Evolutionary conservation across 2,113 vertebrate genomes (phyloP).

Genomic region (Garra rufa): DNA sequence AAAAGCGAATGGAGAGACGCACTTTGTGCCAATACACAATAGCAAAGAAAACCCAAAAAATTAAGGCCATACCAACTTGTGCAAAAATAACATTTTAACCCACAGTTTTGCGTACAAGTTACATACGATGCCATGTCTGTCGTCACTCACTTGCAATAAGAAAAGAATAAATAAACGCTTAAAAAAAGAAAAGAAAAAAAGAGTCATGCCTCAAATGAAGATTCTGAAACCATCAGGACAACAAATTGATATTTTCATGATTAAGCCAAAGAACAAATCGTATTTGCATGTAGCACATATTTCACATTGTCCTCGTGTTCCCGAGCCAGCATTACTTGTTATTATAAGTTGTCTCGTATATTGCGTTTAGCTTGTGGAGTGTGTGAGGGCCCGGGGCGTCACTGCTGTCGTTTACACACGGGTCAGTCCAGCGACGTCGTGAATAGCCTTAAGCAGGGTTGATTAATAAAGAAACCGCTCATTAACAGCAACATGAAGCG

Average conservation of each 20-base stretch:
- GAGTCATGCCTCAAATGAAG: constrained; percentile 49
- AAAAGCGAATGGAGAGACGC: constrained; percentile 75
- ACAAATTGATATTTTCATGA: constrained; percentile 35
- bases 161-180: constrained; percentile 7
- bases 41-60: constrained; percentile 81
- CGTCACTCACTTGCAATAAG: constrained; percentile 30
- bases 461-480: constrained; percentile 24
- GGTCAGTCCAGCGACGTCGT: constrained; percentile 49
- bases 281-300: constrained; percentile 41
- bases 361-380: constrained; percentile 25
- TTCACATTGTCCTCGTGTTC: constrained; percentile 41
- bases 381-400: constrained; percentile 17
- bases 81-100: constrained; percentile 70
- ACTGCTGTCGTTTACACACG: constrained; percentile 46
- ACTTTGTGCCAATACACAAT: constrained; percentile 83
- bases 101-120: constrained; percentile 55
- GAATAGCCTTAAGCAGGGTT: constrained; percentile 44
- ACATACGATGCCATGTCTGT: constrained; percentile 46
- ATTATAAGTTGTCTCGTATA: constrained; percentile 40
- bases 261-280: constrained; percentile 35
- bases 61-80: constrained; percentile 91
- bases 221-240: constrained; percentile 45
- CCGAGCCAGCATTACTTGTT: constrained; percentile 37
- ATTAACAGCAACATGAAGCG: constrained; percentile 40
- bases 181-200: constrained; percentile 17